Evolutionary conservation across 1,140 invertebrate species (phyloP).

Genomic region (Pseudoatta argentina): DNA sequence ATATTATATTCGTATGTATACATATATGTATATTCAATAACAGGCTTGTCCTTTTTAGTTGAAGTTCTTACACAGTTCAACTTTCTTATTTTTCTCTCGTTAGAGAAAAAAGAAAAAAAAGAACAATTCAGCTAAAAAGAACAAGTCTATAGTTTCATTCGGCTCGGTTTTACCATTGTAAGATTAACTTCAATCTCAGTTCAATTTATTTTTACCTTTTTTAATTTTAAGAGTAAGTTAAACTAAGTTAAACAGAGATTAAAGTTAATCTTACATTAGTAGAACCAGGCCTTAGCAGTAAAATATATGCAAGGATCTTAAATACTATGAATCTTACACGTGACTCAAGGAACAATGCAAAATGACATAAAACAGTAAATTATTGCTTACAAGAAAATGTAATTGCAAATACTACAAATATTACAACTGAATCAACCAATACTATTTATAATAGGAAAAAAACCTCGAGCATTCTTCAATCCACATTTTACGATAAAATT

Average conservation of each 20-base stretch:
- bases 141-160: not conserved
- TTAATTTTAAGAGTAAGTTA: too few relatives aligned
- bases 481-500: not conserved
- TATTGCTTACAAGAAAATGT: constrained; percentile 6
- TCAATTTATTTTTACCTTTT: too few relatives aligned
- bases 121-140: too few relatives aligned
- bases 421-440: not conserved
- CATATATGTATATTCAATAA: not conserved
- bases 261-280: too few relatives aligned
- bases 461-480: not conserved
- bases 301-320: constrained; percentile 14
- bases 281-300: not conserved
- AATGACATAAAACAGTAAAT: not conserved
- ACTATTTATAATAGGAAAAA: not conserved
- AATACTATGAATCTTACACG: not conserved
- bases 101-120: too few relatives aligned
- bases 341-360: constrained; percentile 34
- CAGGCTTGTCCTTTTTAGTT: too few relatives aligned
- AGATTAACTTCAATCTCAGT: too few relatives aligned
- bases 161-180: too few relatives aligned
- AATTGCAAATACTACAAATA: not conserved
- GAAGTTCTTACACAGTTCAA: too few relatives aligned
- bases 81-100: too few relatives aligned
- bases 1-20: constrained; percentile 19
- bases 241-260: too few relatives aligned